Base-by-base conservation (phyloP, 1,140 invertebrate species). In the Bombus impatiens region DNA sequence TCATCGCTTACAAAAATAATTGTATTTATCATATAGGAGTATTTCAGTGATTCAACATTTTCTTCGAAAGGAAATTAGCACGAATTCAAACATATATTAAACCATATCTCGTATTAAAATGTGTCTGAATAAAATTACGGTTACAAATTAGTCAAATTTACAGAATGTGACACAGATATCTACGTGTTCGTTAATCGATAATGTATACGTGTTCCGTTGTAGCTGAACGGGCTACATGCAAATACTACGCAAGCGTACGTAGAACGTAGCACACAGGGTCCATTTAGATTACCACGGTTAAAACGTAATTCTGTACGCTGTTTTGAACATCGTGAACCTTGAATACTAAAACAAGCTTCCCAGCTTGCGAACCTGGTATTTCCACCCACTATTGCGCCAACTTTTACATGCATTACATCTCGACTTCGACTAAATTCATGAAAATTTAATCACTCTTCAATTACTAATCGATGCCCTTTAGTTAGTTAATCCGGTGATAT, bases 231-330 rank as follows among this genome's bases (percentile, higher is more conserved):
- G 0, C 42, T 9, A 53, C 32, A 53, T 25, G n/a, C 53, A 32
- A 22, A 15, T n/a, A 62, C 68, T 9, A 37, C 42, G 10, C 81
- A 77, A 35, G 62, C 42, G 10, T 72, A 77, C 42, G 62, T 83
- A 77, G 82, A 25, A 78, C 70, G 78, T 57, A 62, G 37, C 62
- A 57, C 47, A 70, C 62, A 40, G 25, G 65, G 47, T 83, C 74
- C 82, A 83, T 84, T 84, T 78, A 42, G 75, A 84, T 84, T 84
- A 79, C 67, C 37, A 62, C 40, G n/a, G n/a, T 44, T n/a, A 53
- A 71, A 53, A 79, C 53, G 53, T 37, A 37, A 78, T 79, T 59
- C 40, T n/a, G 25, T n/a, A 25, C 40, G 37, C 22, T 35, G 37
- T 53, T 59, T 79, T 79, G 35, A 70, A 84, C 76, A 28, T 15